Evolutionary conservation across 2,888 invertebrate genomes (phyloP).

Genomic region (Halictus ligatus): DNA sequence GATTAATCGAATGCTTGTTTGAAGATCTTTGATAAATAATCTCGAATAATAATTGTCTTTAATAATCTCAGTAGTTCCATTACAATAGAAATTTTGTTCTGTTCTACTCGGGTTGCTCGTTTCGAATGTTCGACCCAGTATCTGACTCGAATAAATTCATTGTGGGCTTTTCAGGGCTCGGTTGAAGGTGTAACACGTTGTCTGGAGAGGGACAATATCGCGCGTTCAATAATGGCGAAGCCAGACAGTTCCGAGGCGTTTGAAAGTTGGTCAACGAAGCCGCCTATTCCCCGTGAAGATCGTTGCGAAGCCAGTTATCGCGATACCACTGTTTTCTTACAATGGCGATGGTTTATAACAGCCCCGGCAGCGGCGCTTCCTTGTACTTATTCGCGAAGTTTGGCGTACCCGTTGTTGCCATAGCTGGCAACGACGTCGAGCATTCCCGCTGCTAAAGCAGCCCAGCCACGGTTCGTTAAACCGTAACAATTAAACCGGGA

Average conservation of each 20-base stretch:
- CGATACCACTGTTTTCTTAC: constrained; percentile 22
- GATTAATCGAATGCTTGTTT: too few species aligned
- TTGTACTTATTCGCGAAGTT: constrained; percentile 61
- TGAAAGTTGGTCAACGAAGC: constrained; percentile 15
- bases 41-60: too few species aligned
- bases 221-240: neutral
- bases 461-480: constrained; percentile 55
- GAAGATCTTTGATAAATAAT: too few species aligned
- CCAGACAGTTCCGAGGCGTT: neutral
- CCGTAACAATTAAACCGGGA: constrained; percentile 51
- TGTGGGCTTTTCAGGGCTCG: neutral
- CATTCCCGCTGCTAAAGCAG: constrained; percentile 40
- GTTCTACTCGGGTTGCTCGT: neutral
- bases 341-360: constrained; percentile 49
- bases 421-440: constrained; percentile 37
- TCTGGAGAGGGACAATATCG: neutral
- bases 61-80: too few species aligned
- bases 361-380: constrained; percentile 39
- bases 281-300: constrained; percentile 18
- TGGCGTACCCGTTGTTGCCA: neutral
- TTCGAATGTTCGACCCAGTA: neutral
- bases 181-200: neutral
- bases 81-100: neutral
- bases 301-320: constrained; percentile 40
- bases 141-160: neutral